phyloP scores from a whole-genome alignment of 1,140 invertebrate species.

The Caenorhabditis remanei region DNA sequence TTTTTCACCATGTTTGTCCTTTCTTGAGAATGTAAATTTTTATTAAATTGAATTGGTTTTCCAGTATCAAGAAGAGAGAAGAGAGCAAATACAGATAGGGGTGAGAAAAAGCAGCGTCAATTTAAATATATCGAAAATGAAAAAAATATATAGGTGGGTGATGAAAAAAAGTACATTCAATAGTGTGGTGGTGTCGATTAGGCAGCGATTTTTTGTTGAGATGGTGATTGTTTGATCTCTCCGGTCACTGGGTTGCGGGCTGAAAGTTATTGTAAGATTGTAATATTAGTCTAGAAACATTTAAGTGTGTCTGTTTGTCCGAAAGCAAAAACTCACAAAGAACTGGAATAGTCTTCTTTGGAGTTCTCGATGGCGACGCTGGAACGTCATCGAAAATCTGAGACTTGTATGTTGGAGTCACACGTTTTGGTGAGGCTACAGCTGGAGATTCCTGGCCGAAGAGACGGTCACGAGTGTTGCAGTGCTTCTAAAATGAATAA shows the following conservation, averaged over 20 bases:
- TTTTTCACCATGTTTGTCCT: neutral
- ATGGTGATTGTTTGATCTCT: conserved; percentile 56
- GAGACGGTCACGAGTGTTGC: conserved; percentile 54
- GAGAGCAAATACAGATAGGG: no score
- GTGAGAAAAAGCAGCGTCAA: no score
- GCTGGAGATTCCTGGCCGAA: conserved; percentile 40
- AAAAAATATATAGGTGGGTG: no score
- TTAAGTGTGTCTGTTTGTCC: neutral
- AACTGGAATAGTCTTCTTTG: conserved; percentile 58
- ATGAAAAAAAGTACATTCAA: no score
- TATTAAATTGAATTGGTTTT: no score
- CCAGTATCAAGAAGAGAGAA: no score
- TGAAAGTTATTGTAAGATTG: conserved; percentile 19
- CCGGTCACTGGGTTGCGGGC: conserved; percentile 61
- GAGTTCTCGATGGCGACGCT: conserved; percentile 58
- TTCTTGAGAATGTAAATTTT: neutral
- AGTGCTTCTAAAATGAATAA: conserved; percentile 48
- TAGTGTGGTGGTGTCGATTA: neutral
- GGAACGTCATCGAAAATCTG: conserved; percentile 58
- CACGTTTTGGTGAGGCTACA: conserved; percentile 49
- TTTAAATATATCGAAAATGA: no score
- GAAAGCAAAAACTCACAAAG: conserved; percentile 35
- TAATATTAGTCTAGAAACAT: neutral
- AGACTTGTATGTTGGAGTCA: conserved; percentile 62
- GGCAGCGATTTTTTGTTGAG: conserved; percentile 43